Percentiles rank a stretch among this genome's conserved stretches.
These are phyloP conservation scores for Poeciliopsis presidionis DNA, from an alignment of 2,797 vertebrate species.

Conservation along the genomic window DNA sequence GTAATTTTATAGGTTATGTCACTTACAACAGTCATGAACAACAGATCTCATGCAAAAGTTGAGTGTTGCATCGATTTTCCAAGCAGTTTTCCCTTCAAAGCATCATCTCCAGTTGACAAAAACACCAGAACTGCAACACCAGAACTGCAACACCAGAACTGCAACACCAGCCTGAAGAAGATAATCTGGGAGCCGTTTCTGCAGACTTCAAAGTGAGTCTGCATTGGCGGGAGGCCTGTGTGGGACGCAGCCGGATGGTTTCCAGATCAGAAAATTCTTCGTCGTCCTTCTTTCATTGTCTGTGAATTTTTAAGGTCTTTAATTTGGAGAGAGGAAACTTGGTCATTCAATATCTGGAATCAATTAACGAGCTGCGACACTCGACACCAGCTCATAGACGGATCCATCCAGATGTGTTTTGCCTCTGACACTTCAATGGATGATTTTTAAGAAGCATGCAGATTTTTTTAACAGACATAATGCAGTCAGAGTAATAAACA, in stretches of 20 bases:
- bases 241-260: slow-evolving; percentile 43
- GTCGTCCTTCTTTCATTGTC: slow-evolving; percentile 66
- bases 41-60: not conserved
- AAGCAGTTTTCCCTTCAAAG: not conserved
- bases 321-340: slow-evolving; percentile 14
- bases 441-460: not conserved
- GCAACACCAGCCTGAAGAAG: not conserved
- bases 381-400: slow-evolving; percentile 49
- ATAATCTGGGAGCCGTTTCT: not conserved
- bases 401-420: slow-evolving; percentile 57
- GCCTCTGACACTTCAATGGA: slow-evolving; percentile 23
- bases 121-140: not conserved
- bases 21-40: not conserved
- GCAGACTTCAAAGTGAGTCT: slow-evolving; percentile 27
- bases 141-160: not conserved
- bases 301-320: slow-evolving; percentile 46
- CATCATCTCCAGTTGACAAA: not conserved
- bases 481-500: too few relatives aligned
- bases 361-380: slow-evolving; percentile 50
- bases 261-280: slow-evolving; percentile 68
- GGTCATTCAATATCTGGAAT: slow-evolving; percentile 43
- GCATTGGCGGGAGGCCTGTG: slow-evolving; percentile 11
- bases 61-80: not conserved
- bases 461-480: not conserved
- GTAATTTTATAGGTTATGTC: not conserved